phyloP scores from a whole-genome alignment of 2,113 vertebrate species.

The Vimba vimba region DNA sequence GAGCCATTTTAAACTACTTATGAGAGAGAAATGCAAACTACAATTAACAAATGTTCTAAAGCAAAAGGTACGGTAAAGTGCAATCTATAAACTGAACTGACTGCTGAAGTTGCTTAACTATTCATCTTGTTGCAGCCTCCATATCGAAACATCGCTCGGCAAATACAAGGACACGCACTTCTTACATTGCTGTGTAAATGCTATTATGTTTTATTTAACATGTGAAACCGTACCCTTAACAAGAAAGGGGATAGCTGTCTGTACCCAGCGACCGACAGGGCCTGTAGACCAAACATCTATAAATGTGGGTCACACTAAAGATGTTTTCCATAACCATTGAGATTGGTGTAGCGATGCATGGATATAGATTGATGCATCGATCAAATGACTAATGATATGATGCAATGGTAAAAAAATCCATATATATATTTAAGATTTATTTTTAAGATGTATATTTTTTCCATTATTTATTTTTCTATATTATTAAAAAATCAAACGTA shows the following conservation, averaged over 20 bases:
- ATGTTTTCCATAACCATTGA: constrained; percentile 48
- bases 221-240: constrained; percentile 67
- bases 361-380: neutral
- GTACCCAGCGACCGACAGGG: constrained; percentile 51
- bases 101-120: neutral
- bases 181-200: constrained; percentile 56
- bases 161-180: constrained; percentile 22
- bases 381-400: neutral
- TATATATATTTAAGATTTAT: neutral
- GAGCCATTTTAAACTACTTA: constrained; percentile 4
- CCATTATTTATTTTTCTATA: neutral
- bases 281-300: constrained; percentile 47
- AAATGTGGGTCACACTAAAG: constrained; percentile 60
- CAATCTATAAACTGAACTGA: neutral
- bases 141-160: neutral
- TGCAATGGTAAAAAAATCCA: neutral
- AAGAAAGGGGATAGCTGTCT: constrained; percentile 68
- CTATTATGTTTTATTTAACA: constrained; percentile 81
- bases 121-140: neutral
- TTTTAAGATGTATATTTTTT: neutral
- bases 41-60: neutral
- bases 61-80: neutral
- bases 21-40: neutral
- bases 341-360: neutral
- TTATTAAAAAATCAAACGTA: neutral